Evolutionary conservation across 2,113 vertebrate genomes (phyloP), one percentile per base, ranked within the genome.

Genomic region (Copsychus sechellarum): DNA sequence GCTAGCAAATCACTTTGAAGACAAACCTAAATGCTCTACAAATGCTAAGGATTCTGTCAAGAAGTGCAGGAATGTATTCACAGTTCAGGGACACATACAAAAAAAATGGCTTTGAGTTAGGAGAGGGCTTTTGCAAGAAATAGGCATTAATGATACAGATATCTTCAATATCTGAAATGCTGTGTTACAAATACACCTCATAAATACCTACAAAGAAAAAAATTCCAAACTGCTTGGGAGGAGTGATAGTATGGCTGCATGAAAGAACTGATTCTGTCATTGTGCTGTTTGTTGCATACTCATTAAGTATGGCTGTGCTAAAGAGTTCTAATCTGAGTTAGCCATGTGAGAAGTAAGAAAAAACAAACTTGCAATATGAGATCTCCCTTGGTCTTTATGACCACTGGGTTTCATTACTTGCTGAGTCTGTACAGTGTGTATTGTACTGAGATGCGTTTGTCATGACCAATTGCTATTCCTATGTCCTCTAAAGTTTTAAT

Each of bases 1-100:
- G 34, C 31, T 73, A 92, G 79, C 79, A 88, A 90, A 92, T 90
- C 34, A 60, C 14, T 86, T 71, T 29, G 87, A 94, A 92, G 79
- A 77, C 67, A 86, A 90, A 92, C 8, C 23, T 29, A 88, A 91
- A 89, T 50, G 57, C 48, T 78, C 36, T 67, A 40, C 24, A 86
- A 84, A 87, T 58, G 58, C 56, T 86, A 66, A 88, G n/a, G 7
- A n/a, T 67, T 74, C 33, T 81, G 71, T 48, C 51, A 78, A 85
- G 76, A 70, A 78, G 60, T 81, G 71, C 56, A 71, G 25, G 40
- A 70, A 15, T 33, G 9, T 86, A 73, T 56, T 94, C 42, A 60
- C 48, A 62, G 71, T 58, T 91, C 43, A 88, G 79, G 71, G 56
- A 79, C 57, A 50, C 8, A 4, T 21, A 67, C 31, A 28, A 69